Conservation (phyloP, 1,140 invertebrate genomes). For the Lordiphosa stackelbergi region DNA sequence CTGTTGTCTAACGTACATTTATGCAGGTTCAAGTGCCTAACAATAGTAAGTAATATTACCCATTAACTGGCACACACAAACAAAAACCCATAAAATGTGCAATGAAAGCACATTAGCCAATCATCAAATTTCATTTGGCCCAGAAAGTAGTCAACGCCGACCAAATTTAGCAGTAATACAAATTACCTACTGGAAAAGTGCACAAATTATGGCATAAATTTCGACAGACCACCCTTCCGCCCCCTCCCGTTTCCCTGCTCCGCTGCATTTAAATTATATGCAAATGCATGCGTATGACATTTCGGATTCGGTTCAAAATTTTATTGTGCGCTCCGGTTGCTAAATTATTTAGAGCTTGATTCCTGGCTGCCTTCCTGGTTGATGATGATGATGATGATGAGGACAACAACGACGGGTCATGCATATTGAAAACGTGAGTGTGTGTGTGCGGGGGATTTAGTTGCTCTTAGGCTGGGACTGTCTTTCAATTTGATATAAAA, state of each 20-base stretch:
- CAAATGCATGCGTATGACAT: conserved; percentile 74
- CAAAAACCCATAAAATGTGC: conserved; percentile 20
- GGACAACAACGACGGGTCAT: conserved; percentile 29
- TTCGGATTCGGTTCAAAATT: conserved; percentile 70
- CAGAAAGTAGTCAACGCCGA: too few species aligned
- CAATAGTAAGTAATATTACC: conserved; percentile 8
- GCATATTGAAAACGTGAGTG: conserved; percentile 50
- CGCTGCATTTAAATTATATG: conserved; percentile 57
- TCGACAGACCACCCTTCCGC: too few species aligned
- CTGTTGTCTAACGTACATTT: conserved; percentile 36
- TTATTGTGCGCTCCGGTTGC: conserved; percentile 69
- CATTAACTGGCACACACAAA: not conserved
- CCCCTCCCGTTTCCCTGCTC: not conserved
- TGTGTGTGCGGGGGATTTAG: conserved; percentile 23
- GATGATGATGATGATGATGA: conserved; percentile 1
- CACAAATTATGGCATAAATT: conserved; percentile 41
- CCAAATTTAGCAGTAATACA: conserved; percentile 27
- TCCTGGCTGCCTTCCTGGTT: conserved; percentile 52
- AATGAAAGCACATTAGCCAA: conserved; percentile 46
- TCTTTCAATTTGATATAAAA: conserved; percentile 73
- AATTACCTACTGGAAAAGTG: conserved; percentile 55
- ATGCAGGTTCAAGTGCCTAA: conserved; percentile 33
- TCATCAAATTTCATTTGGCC: conserved; percentile 58
- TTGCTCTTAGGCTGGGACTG: conserved; percentile 26
- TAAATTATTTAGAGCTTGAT: conserved; percentile 75